A percentile compares a stretch with the other conserved stretches of the same genome.
Conservation (phyloP, 1,140 invertebrate species). For the Glossosoma conforme region DNA sequence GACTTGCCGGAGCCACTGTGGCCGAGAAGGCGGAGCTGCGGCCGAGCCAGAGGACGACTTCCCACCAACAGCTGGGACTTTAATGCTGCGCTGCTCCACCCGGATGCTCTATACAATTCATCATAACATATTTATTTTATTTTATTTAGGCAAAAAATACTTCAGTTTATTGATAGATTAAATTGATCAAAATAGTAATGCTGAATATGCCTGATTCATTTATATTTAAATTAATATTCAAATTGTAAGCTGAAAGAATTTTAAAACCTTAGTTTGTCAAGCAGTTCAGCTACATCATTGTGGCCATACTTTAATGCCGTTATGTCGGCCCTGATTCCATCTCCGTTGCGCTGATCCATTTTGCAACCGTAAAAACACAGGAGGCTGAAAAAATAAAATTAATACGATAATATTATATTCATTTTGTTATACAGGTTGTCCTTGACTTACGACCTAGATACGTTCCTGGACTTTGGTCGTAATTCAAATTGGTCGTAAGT, state of each 20-base stretch:
- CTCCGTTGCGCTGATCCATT: slow-evolving; percentile 62
- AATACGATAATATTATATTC: too few species aligned
- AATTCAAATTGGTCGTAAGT: too few species aligned
- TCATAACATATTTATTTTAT: neutral
- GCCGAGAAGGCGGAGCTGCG: slow-evolving; percentile 75
- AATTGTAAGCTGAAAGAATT: neutral
- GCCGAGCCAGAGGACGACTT: slow-evolving; percentile 57
- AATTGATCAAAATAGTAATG: slow-evolving; percentile 7
- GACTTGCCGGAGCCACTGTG: slow-evolving; percentile 75
- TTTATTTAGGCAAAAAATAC: neutral
- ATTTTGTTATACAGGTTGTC: too few species aligned
- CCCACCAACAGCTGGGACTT: slow-evolving; percentile 67
- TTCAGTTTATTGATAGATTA: neutral
- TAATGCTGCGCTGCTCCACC: slow-evolving; percentile 48
- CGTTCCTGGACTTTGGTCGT: too few species aligned
- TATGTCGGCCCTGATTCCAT: slow-evolving; percentile 76
- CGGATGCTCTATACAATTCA: slow-evolving; percentile 38
- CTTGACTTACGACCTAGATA: too few species aligned
- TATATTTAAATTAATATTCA: neutral
- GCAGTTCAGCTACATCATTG: slow-evolving; percentile 66
- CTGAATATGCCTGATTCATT: too few species aligned
- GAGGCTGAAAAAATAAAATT: slow-evolving; percentile 49
- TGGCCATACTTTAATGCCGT: slow-evolving; percentile 76
- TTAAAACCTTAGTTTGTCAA: slow-evolving; percentile 61
- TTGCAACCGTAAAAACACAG: slow-evolving; percentile 70